Conservation (phyloP, 2,888 invertebrate species). For the Brachyptera putata region DNA sequence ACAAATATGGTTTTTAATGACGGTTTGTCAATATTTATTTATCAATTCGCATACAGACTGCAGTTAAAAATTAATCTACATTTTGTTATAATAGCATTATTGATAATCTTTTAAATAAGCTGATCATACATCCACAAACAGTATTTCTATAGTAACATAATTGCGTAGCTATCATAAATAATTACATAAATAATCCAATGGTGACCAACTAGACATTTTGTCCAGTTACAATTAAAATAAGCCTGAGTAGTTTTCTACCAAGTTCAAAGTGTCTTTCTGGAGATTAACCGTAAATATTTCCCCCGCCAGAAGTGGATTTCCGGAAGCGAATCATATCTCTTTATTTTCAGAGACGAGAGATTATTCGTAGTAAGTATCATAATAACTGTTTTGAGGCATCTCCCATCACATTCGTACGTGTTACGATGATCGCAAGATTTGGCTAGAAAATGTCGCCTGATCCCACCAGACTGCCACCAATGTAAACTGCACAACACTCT, state of each 20-base stretch:
- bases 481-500: too few species aligned
- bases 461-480: too few species aligned
- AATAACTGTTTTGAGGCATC: slow-evolving; percentile 9
- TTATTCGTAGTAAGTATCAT: slow-evolving; percentile 17
- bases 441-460: background rate
- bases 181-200: slow-evolving; percentile 19
- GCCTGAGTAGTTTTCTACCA: slow-evolving; percentile 14
- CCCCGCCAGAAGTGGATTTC: slow-evolving; percentile 6
- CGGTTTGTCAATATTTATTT: too few species aligned
- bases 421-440: too few species aligned
- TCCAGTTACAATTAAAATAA: slow-evolving; percentile 5
- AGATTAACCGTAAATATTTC: background rate
- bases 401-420: slow-evolving; percentile 2
- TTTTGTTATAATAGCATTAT: background rate
- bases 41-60: too few species aligned
- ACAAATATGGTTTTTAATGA: too few species aligned
- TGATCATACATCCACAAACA: background rate
- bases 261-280: background rate
- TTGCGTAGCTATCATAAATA: too few species aligned
- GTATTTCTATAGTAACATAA: too few species aligned
- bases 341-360: background rate
- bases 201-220: slow-evolving; percentile 6
- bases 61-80: background rate
- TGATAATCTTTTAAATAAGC: background rate
- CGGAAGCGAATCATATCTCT: background rate